A percentile compares a stretch with the other conserved stretches of the same genome.
phyloP scores from a whole-genome alignment of 2,113 vertebrate genomes.

The Paramormyrops kingsleyae region DNA sequence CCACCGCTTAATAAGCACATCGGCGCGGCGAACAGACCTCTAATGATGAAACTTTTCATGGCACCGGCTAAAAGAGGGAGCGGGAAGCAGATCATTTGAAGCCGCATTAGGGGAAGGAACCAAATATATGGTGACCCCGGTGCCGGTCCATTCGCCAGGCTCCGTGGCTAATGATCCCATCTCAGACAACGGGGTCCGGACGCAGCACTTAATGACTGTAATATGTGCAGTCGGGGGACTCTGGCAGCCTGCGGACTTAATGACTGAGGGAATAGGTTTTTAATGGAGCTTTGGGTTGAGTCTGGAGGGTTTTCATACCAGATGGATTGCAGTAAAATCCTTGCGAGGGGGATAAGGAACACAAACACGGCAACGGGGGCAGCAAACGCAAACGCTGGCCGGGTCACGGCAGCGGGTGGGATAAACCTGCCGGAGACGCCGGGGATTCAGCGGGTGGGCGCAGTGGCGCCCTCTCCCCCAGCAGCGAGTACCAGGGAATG shows the following conservation, averaged over 20 bases:
- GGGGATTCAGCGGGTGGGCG: not conserved
- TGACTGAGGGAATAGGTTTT: not conserved
- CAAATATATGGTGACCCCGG: not conserved
- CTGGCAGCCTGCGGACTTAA: constrained; percentile 10
- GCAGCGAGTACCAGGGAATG: not conserved
- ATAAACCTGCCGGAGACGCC: not conserved
- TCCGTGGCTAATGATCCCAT: not conserved
- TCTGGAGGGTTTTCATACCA: constrained; percentile 17
- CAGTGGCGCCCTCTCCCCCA: not conserved
- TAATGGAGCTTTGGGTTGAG: constrained; percentile 19
- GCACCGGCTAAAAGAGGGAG: not conserved
- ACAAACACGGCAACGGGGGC: not conserved
- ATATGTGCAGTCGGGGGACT: not conserved
- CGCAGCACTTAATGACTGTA: not conserved
- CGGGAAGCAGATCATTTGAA: not conserved
- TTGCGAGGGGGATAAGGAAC: not conserved
- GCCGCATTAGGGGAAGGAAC: not conserved
- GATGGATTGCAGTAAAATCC: constrained; percentile 13
- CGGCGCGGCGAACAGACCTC: not conserved
- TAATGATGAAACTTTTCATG: not conserved
- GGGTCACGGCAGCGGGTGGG: not conserved
- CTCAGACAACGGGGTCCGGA: not conserved
- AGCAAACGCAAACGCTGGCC: not conserved
- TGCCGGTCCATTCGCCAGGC: not conserved
- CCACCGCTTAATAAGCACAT: not conserved